phyloP scores from a whole-genome alignment of 2,113 vertebrate genomes.

The Lamprotornis superbus region DNA sequence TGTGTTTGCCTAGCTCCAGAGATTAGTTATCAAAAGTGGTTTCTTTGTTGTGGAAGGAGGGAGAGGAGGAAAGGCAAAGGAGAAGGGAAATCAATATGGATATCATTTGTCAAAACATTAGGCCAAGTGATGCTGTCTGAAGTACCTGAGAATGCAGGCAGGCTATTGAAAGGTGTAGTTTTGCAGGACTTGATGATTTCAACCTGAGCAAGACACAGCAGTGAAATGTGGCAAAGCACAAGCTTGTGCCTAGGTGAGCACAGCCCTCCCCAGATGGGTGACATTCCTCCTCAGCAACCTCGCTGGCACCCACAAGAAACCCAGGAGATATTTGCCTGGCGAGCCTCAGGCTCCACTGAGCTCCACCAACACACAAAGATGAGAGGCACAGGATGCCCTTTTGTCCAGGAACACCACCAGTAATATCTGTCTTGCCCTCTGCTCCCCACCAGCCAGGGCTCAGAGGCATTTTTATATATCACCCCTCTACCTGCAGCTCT shows the following conservation, averaged over 20 bases:
- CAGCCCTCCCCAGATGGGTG: not conserved
- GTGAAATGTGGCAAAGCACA: not conserved
- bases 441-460: not conserved
- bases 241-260: accelerated
- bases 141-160: not conserved
- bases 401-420: not conserved
- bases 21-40: not conserved
- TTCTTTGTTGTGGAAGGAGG: not conserved
- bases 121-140: not conserved
- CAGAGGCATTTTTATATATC: not conserved
- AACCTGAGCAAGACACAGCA: not conserved
- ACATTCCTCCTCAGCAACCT: not conserved
- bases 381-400: not conserved
- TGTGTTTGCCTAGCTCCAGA: not conserved
- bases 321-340: not conserved
- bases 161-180: not conserved
- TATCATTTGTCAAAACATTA: not conserved
- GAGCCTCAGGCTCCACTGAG: not conserved
- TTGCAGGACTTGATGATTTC: not conserved
- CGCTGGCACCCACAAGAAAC: not conserved
- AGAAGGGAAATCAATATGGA: not conserved
- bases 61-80: not conserved
- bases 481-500: not conserved
- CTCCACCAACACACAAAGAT: not conserved
- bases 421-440: not conserved